Evolutionary conservation across 2,113 vertebrate genomes (phyloP).

Genomic region (Apeltes quadracus): DNA sequence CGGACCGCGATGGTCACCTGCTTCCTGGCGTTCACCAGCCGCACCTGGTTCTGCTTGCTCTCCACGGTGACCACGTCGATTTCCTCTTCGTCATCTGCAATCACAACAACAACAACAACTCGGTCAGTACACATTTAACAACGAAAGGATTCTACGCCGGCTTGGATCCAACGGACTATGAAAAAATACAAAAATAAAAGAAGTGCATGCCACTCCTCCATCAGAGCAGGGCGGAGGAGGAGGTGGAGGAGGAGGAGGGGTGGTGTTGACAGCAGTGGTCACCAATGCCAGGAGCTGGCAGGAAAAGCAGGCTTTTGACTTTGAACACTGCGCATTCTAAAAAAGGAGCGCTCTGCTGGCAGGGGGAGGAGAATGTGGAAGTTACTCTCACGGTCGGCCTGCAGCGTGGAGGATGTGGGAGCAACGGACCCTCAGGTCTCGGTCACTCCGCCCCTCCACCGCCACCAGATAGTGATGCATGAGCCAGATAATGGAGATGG

Average conservation of each 20-base stretch:
- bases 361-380: constrained; percentile 32
- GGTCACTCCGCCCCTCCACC: constrained; percentile 54
- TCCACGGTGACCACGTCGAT: constrained; percentile 96
- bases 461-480: constrained; percentile 58
- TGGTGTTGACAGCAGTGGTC: constrained; percentile 36
- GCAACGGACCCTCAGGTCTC: constrained; percentile 53
- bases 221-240: background rate
- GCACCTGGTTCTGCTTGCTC: constrained; percentile 88
- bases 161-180: background rate
- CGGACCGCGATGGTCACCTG: constrained; percentile 91
- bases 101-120: constrained; percentile 28
- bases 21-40: constrained; percentile 82
- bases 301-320: constrained; percentile 54
- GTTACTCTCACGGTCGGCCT: constrained; percentile 39
- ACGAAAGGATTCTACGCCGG: background rate
- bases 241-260: no score
- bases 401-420: constrained; percentile 36
- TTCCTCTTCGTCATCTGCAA: constrained; percentile 84
- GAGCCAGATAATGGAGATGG: constrained; percentile 32
- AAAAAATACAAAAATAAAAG: background rate
- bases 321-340: constrained; percentile 44
- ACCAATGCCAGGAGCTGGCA: constrained; percentile 26
- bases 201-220: constrained; percentile 42
- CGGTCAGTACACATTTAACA: constrained; percentile 24
- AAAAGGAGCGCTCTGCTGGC: constrained; percentile 40